Percentiles rank a stretch among this genome's conserved stretches.
Evolutionary conservation across 2,797 vertebrate species (phyloP).

Genomic region (Falco rusticolus): DNA sequence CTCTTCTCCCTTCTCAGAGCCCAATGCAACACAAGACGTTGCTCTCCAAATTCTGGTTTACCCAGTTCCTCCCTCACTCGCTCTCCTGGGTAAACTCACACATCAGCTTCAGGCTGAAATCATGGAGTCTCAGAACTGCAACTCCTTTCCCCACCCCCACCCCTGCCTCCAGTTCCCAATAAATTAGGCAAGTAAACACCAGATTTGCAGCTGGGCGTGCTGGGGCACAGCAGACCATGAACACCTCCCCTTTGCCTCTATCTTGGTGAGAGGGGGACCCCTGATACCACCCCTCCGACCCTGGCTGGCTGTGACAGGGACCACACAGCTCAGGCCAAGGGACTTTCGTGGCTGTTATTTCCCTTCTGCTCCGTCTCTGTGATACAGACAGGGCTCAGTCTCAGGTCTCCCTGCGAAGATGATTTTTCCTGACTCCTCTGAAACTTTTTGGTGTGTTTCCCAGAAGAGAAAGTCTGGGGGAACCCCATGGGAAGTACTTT

Average conservation of each 20-base stretch:
- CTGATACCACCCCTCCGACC: rapidly evolving
- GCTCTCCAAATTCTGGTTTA: not conserved
- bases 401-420: not conserved
- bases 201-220: not conserved
- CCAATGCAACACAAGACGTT: not conserved
- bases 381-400: not conserved
- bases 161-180: not conserved
- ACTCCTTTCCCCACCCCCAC: not conserved
- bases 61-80: not conserved
- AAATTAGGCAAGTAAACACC: not conserved
- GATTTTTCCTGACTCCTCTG: not conserved
- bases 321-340: not conserved
- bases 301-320: rapidly evolving
- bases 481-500: not conserved
- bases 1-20: not conserved
- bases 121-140: not conserved
- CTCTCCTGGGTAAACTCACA: not conserved
- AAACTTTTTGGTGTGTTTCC: not conserved
- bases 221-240: not conserved
- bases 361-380: not conserved
- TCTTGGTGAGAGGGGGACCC: not conserved
- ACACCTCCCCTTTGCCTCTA: not conserved
- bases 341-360: not conserved
- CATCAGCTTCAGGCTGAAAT: not conserved
- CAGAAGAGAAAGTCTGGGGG: not conserved